phyloP scores from a whole-genome alignment of 2,888 invertebrate species.

The Eupeodes luniger region DNA sequence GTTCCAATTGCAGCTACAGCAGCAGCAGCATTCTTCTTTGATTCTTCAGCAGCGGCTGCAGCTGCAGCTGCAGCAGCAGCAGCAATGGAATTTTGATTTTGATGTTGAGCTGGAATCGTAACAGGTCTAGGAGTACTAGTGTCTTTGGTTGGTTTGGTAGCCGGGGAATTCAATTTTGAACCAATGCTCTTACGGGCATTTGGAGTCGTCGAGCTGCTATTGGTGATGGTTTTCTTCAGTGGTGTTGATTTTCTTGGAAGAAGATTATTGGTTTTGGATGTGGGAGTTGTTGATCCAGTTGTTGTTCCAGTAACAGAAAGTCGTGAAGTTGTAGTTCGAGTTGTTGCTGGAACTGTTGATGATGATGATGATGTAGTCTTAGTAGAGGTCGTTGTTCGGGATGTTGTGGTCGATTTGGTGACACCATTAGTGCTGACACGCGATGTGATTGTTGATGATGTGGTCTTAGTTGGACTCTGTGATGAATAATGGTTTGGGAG shows the following conservation, averaged over 20 bases:
- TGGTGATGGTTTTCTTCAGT: slow-evolving; percentile 64
- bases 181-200: slow-evolving; percentile 67
- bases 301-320: slow-evolving; percentile 63
- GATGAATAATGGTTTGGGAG: slow-evolving; percentile 1
- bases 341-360: slow-evolving; percentile 66
- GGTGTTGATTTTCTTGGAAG: slow-evolving; percentile 74
- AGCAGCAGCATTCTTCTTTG: slow-evolving; percentile 25
- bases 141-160: slow-evolving; percentile 74
- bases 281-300: slow-evolving; percentile 69
- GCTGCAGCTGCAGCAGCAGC: slow-evolving; percentile 14
- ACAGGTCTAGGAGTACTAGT: slow-evolving; percentile 69
- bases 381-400: slow-evolving; percentile 69
- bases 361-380: slow-evolving; percentile 62
- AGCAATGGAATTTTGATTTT: slow-evolving; percentile 63
- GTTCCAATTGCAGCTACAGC: not conserved
- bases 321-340: slow-evolving; percentile 63
- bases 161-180: slow-evolving; percentile 66
- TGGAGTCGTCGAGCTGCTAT: slow-evolving; percentile 66
- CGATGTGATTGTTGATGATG: slow-evolving; percentile 67
- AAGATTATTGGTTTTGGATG: slow-evolving; percentile 54
- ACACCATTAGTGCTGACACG: slow-evolving; percentile 62
- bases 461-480: slow-evolving; percentile 74
- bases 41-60: slow-evolving; percentile 15
- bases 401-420: slow-evolving; percentile 69
- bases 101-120: slow-evolving; percentile 58